phyloP scores from a whole-genome alignment of 2,888 invertebrate genomes.

The Euclidia mi region DNA sequence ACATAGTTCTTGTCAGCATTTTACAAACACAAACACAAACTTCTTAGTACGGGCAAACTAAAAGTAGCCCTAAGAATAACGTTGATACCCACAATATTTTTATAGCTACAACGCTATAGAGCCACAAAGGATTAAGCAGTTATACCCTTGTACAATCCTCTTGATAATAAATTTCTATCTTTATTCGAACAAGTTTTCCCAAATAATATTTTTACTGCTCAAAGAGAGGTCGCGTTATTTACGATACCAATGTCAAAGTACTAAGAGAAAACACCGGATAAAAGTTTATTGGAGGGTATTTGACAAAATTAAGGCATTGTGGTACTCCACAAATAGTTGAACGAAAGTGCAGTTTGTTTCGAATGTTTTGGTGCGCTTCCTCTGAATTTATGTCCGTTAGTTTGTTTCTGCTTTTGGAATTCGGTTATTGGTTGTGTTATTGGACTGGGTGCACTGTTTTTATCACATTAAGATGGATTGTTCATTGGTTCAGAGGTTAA shows the following conservation, averaged over 20 bases:
- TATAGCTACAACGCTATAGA: slow-evolving; percentile 41
- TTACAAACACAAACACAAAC: too few species aligned
- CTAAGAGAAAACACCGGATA: slow-evolving; percentile 36
- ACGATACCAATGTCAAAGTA: slow-evolving; percentile 33
- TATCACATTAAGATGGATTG: too few species aligned
- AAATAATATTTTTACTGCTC: slow-evolving; percentile 51
- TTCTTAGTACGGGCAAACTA: background rate
- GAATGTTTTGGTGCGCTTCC: slow-evolving; percentile 1
- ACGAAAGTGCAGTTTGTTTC: slow-evolving; percentile 1
- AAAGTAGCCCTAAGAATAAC: slow-evolving; percentile 3
- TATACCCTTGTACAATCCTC: slow-evolving; percentile 21
- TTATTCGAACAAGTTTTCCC: slow-evolving; percentile 19
- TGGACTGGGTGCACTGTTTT: too few species aligned
- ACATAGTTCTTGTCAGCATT: too few species aligned
- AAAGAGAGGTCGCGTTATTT: slow-evolving; percentile 45
- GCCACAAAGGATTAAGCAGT: slow-evolving; percentile 39
- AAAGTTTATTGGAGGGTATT: slow-evolving; percentile 43
- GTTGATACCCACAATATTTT: slow-evolving; percentile 27
- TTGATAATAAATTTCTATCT: slow-evolving; percentile 18
- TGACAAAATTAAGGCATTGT: slow-evolving; percentile 34
- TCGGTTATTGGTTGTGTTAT: too few species aligned
- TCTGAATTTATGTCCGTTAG: background rate
- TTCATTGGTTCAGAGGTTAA: too few species aligned
- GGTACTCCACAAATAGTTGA: slow-evolving; percentile 1
- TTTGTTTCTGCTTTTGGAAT: too few species aligned